Conservation (phyloP, 2,797 vertebrate genomes). For the Bradypus variegatus region DNA sequence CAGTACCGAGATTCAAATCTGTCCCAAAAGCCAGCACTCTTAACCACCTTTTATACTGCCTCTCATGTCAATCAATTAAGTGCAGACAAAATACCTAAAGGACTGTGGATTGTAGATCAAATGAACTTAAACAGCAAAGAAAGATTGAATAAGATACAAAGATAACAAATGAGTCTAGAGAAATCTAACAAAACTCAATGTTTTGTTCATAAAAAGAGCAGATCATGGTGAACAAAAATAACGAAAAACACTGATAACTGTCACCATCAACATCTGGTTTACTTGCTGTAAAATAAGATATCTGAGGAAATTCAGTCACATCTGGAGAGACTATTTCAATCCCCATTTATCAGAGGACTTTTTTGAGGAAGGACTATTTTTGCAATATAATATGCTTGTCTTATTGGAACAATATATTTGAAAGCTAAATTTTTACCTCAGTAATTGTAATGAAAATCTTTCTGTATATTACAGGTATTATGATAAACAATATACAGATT, state of each 20-base stretch:
- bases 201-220: conserved; percentile 36
- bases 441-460: conserved; percentile 53
- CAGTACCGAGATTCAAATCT: conserved; percentile 8
- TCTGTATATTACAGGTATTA: conserved; percentile 44
- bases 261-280: conserved; percentile 13
- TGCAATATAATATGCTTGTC: conserved; percentile 33
- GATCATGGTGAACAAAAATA: not conserved
- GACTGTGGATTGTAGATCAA: not conserved
- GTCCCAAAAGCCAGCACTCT: not conserved
- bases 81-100: not conserved
- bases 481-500: conserved; percentile 53
- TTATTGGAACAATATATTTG: conserved; percentile 55
- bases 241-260: not conserved
- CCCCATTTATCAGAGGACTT: conserved; percentile 41
- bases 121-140: conserved; percentile 1
- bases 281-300: conserved; percentile 28
- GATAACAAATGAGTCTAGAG: conserved; percentile 35
- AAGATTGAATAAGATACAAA: conserved; percentile 24
- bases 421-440: conserved; percentile 52
- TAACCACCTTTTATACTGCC: not conserved
- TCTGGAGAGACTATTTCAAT: conserved; percentile 31
- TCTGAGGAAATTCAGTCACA: not conserved
- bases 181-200: conserved; percentile 14
- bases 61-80: not conserved
- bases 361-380: conserved; percentile 40